Evolutionary conservation across 2,797 vertebrate genomes (phyloP).

Genomic region (Onychomys arenicola): DNA sequence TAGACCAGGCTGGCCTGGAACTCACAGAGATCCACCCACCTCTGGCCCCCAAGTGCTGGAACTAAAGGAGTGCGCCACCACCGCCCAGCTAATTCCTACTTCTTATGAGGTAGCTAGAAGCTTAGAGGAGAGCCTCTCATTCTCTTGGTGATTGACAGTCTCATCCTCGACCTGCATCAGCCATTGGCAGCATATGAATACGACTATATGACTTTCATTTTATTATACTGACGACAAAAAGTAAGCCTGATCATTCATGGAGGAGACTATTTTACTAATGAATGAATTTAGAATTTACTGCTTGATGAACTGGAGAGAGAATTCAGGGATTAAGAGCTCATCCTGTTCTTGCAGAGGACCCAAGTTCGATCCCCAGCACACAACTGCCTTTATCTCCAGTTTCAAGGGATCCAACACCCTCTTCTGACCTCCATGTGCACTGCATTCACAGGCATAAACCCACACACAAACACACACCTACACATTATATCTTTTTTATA

Average conservation of each 20-base stretch:
- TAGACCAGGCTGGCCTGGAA: no score
- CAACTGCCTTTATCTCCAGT: no score
- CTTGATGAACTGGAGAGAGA: neutral
- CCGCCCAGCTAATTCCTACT: neutral
- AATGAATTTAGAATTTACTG: neutral
- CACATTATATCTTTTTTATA: neutral
- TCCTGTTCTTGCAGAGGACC: neutral
- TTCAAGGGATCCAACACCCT: neutral
- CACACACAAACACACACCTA: neutral
- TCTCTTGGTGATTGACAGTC: neutral
- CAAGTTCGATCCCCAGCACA: neutral
- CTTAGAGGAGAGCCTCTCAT: neutral
- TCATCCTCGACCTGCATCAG: neutral
- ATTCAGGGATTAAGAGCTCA: neutral
- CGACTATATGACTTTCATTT: neutral
- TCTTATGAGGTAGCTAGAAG: neutral
- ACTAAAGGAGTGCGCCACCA: neutral
- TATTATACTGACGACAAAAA: neutral
- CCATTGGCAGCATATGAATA: neutral
- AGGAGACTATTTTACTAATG: neutral
- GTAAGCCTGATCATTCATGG: neutral
- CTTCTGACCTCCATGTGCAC: neutral
- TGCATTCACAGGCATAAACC: neutral
- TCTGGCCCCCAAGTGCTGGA: neutral
- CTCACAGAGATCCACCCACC: neutral